Base-by-base conservation (phyloP, 2,888 invertebrate species). In the Drosophila mayaguana region DNA sequence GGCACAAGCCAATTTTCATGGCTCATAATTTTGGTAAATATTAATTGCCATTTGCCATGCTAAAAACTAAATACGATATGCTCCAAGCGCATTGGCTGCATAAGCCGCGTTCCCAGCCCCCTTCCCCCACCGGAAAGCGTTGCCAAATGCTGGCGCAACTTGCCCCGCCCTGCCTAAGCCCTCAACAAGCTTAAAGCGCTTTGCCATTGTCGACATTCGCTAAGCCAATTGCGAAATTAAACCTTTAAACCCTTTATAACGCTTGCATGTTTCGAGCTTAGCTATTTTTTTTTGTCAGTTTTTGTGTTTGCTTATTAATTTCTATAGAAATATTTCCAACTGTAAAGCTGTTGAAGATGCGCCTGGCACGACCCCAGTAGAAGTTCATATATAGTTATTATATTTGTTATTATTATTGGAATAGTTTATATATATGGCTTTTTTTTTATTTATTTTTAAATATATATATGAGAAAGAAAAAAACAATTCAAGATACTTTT, bases 11-110 rank as follows among this genome's bases (percentile, higher is more conserved):
- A 80, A 76, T 76, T 75, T 76, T 64, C 62, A 62, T 75, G 76
- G 38, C 70, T 59, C 70, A 80, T 75, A 55, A 80, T 80, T 77
- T 65, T 57, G 65, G 38, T 61, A 56, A 70, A 80, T 80, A 77
- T 77, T 77, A 77, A 80, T 77, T 77, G 80, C 51, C 59, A 63
- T 75, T 59, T 53, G 25, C 45, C 63, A 68, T 62, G 63, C 70
- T 40, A 34, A 64, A 69, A 62, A 32, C 55, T 75, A 50, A 72
- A 63, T 70, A 45, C 36, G 50, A 32, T 51, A 18, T 14, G 50
- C 20, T 34, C 32, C 18, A 12, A 14, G 20, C 32, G n/a, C n/a
- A n/a, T n/a, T n/a, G n/a, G n/a, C n/a, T n/a, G n/a, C n/a, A n/a
- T n/a, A n/a, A n/a, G n/a, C n/a, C n/a, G n/a, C 14, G 36, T 66